Evolutionary conservation across 1,140 invertebrate genomes (phyloP).

Genomic region (Atopsyche davidsoni): DNA sequence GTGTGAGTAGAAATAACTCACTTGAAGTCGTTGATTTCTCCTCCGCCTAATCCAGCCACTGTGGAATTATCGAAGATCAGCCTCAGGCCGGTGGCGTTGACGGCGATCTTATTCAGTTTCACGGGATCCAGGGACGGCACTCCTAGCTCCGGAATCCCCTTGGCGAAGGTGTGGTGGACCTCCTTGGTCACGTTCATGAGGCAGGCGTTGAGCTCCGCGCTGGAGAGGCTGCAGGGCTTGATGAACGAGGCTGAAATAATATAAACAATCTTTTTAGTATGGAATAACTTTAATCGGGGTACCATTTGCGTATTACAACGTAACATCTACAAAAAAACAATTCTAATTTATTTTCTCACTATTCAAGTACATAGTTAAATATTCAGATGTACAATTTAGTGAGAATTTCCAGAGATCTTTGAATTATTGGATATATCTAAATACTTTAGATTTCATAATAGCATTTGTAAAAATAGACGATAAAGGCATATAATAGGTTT

Average conservation of each 20-base stretch:
- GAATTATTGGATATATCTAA: too few species aligned
- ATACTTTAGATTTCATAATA: too few species aligned
- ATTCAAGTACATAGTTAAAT: too few species aligned
- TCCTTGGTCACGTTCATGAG: conserved; percentile 39
- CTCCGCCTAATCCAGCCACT: conserved; percentile 37
- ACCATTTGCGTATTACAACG: too few species aligned
- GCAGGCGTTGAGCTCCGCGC: conserved; percentile 48
- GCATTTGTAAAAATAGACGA: too few species aligned
- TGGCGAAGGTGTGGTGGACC: conserved; percentile 40
- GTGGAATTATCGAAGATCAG: conserved; percentile 40
- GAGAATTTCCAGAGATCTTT: too few species aligned
- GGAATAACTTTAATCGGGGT: too few species aligned
- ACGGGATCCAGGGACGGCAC: conserved; percentile 47
- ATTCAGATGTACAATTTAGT: too few species aligned
- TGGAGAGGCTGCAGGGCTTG: conserved; percentile 45
- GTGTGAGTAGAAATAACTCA: conserved; percentile 34
- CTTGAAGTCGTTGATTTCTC: conserved; percentile 40
- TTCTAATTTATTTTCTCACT: too few species aligned
- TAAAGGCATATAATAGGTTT: too few species aligned
- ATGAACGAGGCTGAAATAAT: conserved; percentile 50
- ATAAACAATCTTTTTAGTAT: too few species aligned
- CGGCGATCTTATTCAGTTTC: conserved; percentile 39
- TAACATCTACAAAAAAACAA: too few species aligned
- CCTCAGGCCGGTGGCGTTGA: conserved; percentile 40
- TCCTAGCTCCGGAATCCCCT: conserved; percentile 48